Percentiles rank a stretch among this genome's conserved stretches.
phyloP scores from a whole-genome alignment of 2,113 vertebrate genomes.

The Hypocryptadius cinnamomeus region DNA sequence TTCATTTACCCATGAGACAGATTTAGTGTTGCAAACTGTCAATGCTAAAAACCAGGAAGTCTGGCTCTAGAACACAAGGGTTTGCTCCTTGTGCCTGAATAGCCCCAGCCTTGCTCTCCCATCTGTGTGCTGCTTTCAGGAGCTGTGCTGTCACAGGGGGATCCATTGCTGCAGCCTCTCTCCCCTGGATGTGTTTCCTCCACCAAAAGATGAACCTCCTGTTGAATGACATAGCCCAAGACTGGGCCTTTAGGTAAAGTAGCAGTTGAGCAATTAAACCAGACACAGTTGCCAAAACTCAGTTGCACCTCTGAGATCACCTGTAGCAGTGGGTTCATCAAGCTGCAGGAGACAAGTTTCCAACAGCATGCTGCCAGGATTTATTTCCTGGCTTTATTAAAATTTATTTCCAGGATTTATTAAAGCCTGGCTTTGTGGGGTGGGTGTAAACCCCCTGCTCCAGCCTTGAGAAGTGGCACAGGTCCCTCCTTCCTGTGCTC shows the following conservation, averaged over 20 bases:
- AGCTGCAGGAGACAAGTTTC: not conserved
- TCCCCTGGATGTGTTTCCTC: not conserved
- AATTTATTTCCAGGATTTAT: not conserved
- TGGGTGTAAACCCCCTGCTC: not conserved
- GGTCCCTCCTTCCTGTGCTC: not conserved
- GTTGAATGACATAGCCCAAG: not conserved
- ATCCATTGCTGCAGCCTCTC: not conserved
- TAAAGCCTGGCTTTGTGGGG: not conserved
- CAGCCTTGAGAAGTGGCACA: not conserved
- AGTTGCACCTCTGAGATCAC: not conserved
- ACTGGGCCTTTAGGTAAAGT: not conserved
- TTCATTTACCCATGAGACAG: not conserved
- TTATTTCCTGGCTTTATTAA: not conserved
- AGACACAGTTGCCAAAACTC: not conserved
- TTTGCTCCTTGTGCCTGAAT: not conserved
- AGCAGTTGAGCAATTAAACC: not conserved
- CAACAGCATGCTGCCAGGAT: rapidly evolving
- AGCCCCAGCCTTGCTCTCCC: not conserved
- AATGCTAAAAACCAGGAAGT: not conserved
- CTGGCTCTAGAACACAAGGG: not conserved
- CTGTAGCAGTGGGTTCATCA: not conserved
- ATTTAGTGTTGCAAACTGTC: not conserved
- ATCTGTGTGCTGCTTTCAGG: rapidly evolving
- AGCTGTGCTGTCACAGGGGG: rapidly evolving
- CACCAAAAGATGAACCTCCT: not conserved